Evolutionary conservation across 2,888 invertebrate species (phyloP), one percentile per base, ranked within the genome.

Genomic region (Lasioglossum figueresi): DNA sequence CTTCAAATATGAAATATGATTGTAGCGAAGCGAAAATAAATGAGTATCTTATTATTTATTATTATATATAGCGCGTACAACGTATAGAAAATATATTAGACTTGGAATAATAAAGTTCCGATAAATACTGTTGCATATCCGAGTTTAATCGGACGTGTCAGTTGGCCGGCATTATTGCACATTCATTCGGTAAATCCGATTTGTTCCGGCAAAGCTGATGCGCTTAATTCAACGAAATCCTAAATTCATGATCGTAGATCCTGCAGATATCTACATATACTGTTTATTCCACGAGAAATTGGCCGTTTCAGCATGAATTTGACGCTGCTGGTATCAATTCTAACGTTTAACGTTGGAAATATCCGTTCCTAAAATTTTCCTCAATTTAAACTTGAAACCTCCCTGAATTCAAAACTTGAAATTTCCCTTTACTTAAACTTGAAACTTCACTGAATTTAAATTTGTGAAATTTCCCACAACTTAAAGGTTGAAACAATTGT

Each of bases 161-260:
- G 74, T 70, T 52, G 77, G 23, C 43, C 43, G 79, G 76, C 27
- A 74, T 85, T 85, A 87, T 81, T 87, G 76, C 80, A 83, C 87
- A 66, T 76, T 82, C 80, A 82, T 77, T 88, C 70, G 79, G 52
- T 77, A 81, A 81, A 79, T 76, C 83, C 72, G 85, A 88, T 86
- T 88, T 83, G 84, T 87, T 85, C 81, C 68, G 37, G 72, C 66
- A 45, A 80, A 84, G 80, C 72, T 83, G 87, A 84, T 84, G 85
- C 76, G 82, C 68, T 88, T 85, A 84, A 87, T 86, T 88, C 85
- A 82, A 83, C 80, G 79, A 87, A 83, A 88, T 88, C 82, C 80
- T 71, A 74, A 83, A 88, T 85, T 85, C 80, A 87, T 72, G 79
- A 78, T 86, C 76, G 56, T 27, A 59, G 79, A 79, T 84, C 73